Conservation (phyloP, 2,113 vertebrate genomes). For the Microtus oregoni region DNA sequence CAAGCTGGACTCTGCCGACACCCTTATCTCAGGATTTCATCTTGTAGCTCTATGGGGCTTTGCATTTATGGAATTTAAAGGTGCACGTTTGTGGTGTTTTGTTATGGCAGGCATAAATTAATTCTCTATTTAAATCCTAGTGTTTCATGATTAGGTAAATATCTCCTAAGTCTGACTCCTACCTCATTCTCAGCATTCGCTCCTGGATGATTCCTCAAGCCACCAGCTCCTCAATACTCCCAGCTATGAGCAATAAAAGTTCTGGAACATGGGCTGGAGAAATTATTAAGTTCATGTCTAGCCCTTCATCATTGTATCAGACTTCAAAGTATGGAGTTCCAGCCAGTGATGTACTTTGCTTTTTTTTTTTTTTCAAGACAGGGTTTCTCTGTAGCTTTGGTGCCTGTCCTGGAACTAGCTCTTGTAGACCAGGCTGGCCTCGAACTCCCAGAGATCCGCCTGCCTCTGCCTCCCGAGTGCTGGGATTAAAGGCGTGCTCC, state of each 20-base stretch:
- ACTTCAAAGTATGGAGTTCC: not conserved
- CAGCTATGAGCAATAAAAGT: too few relatives aligned
- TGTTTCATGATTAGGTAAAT: not conserved
- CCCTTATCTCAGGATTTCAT: not conserved
- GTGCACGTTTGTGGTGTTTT: not conserved
- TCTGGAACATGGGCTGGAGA: too few relatives aligned
- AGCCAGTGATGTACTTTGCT: not conserved
- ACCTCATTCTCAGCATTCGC: not conserved
- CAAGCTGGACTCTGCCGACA: not conserved
- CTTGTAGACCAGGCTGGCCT: too few relatives aligned
- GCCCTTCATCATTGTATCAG: too few relatives aligned
- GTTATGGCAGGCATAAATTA: not conserved
- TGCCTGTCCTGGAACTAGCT: too few relatives aligned
- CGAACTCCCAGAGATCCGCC: too few relatives aligned
- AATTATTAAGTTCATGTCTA: too few relatives aligned
- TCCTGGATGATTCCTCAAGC: not conserved
- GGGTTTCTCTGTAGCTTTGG: too few relatives aligned
- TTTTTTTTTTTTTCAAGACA: too few relatives aligned
- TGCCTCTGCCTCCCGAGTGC: too few relatives aligned
- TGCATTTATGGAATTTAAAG: not conserved
- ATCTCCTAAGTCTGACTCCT: not conserved
- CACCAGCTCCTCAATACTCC: not conserved
- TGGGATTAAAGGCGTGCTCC: too few relatives aligned
- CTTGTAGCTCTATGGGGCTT: not conserved
- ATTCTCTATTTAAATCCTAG: not conserved